A percentile compares a stretch with the other conserved stretches of the same genome.
phyloP scores from a whole-genome alignment of 1,140 invertebrate species.

The Theocolax elegans region DNA sequence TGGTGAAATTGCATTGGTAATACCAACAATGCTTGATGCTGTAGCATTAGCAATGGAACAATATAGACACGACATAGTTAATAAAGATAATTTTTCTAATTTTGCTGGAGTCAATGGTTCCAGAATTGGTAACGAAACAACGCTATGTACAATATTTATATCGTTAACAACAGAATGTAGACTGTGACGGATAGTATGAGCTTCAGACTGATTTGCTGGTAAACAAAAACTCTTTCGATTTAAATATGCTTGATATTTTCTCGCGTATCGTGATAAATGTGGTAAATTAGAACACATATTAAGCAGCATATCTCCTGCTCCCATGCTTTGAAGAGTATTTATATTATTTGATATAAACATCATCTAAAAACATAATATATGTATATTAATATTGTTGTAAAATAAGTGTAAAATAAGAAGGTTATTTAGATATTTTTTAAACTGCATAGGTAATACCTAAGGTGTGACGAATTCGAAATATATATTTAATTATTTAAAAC shows the following conservation, averaged over 20 bases:
- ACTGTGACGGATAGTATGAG: conserved; percentile 78
- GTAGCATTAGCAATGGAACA: conserved; percentile 79
- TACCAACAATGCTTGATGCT: conserved; percentile 74
- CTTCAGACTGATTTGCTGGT: conserved; percentile 79
- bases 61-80: conserved; percentile 84
- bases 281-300: conserved; percentile 82
- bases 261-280: conserved; percentile 79
- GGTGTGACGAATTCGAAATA: too few species aligned
- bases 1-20: conserved; percentile 73
- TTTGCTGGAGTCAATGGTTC: conserved; percentile 86
- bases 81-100: conserved; percentile 80
- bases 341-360: conserved; percentile 68
- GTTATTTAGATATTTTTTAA: too few species aligned
- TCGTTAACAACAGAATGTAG: conserved; percentile 83
- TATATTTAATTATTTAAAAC: too few species aligned
- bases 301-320: conserved; percentile 83
- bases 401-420: conserved; percentile 20
- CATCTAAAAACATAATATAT: conserved; percentile 55
- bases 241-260: conserved; percentile 77
- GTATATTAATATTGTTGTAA: conserved; percentile 22
- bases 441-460: too few species aligned
- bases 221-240: conserved; percentile 75
- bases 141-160: conserved; percentile 83
- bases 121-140: conserved; percentile 84
- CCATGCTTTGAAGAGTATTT: conserved; percentile 74